phyloP scores from a whole-genome alignment of 2,113 vertebrate species.

The Indicator maculatus region DNA sequence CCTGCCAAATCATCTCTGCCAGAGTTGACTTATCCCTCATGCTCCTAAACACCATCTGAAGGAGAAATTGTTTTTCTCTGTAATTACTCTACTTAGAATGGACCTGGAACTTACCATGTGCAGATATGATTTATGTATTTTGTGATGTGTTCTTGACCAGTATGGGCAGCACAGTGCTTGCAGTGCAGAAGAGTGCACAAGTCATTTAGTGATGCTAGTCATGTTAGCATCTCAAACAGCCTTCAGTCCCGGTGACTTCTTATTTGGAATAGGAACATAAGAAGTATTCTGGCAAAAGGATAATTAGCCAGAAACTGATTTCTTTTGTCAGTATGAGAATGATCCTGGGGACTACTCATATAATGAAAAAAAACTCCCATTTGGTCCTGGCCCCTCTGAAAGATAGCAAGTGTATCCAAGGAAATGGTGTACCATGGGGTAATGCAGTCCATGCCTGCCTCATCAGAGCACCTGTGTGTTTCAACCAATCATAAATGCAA shows the following conservation, averaged over 20 bases:
- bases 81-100: conserved; percentile 7
- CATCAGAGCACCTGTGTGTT: not conserved
- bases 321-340: not conserved
- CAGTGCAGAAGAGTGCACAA: not conserved
- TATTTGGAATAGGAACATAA: not conserved
- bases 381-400: not conserved
- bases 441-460: not conserved
- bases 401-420: not conserved
- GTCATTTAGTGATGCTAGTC: not conserved
- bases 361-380: not conserved
- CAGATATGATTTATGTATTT: not conserved
- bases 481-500: not conserved
- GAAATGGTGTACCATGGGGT: not conserved
- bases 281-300: not conserved
- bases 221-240: not conserved
- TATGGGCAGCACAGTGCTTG: not conserved
- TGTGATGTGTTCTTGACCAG: not conserved
- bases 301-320: not conserved
- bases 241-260: not conserved
- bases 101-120: not conserved
- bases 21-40: not conserved
- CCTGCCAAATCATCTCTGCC: not conserved
- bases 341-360: not conserved
- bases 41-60: not conserved
- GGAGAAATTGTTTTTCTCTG: conserved; percentile 29